Percentiles rank a stretch among this genome's conserved stretches.
Evolutionary conservation across 2,113 vertebrate species (phyloP).

Genomic region (Nipponia nippon): DNA sequence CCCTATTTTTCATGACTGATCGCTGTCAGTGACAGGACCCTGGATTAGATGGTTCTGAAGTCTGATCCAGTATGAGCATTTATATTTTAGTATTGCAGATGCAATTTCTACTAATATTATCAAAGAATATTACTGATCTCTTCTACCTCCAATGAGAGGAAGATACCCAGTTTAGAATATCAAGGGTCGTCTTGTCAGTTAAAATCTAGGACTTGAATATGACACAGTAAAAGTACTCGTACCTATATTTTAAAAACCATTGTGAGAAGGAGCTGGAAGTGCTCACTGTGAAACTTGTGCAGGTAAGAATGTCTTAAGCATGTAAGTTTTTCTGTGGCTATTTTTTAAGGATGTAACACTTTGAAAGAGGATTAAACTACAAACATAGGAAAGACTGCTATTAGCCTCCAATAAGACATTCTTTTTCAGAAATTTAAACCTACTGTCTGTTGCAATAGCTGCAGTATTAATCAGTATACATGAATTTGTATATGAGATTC

Average conservation of each 20-base stretch:
- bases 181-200: not conserved
- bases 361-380: not conserved
- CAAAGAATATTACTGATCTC: not conserved
- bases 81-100: not conserved
- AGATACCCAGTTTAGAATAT: not conserved
- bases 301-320: not conserved
- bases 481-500: not conserved
- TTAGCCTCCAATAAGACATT: not conserved
- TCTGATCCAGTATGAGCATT: not conserved
- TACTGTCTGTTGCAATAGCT: not conserved
- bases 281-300: not conserved
- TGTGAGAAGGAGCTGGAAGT: not conserved
- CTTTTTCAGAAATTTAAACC: not conserved
- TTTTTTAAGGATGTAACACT: not conserved
- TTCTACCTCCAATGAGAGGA: not conserved
- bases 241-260: not conserved
- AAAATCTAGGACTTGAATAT: not conserved
- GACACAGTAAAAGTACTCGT: accelerated
- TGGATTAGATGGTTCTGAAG: not conserved
- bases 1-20: not conserved
- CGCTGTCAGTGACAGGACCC: not conserved
- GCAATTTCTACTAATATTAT: not conserved
- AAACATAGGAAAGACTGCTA: not conserved
- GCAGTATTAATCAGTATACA: not conserved
- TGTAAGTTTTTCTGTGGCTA: not conserved